Conservation (phyloP, 1,140 invertebrate species). For the Tetramorium parvispinum region DNA sequence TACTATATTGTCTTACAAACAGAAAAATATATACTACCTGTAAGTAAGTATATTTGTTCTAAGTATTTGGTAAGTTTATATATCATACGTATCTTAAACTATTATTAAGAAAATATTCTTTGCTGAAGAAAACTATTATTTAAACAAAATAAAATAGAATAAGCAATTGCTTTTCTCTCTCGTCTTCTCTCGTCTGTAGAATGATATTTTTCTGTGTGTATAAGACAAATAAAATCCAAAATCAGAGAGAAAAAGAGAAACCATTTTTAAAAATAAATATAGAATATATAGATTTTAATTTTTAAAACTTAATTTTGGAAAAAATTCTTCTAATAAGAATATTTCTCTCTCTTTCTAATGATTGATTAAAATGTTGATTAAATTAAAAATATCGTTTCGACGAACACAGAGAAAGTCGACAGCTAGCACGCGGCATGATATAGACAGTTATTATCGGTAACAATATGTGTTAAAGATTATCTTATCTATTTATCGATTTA, state of each 20-base stretch:
- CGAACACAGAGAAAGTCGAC: slow-evolving; percentile 17
- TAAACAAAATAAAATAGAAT: no score
- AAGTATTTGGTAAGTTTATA: no score
- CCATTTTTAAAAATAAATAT: neutral
- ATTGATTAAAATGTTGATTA: neutral
- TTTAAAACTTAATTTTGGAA: neutral
- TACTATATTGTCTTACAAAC: no score
- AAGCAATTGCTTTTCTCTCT: no score
- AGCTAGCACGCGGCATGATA: slow-evolving; percentile 27
- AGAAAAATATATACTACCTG: no score
- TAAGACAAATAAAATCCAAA: neutral
- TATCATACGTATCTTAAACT: no score
- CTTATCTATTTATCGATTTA: slow-evolving; percentile 77
- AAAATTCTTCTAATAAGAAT: neutral
- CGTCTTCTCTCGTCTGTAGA: no score
- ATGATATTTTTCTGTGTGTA: neutral
- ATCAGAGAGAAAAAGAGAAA: neutral
- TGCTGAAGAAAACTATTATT: no score
- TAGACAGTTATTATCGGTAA: slow-evolving; percentile 66
- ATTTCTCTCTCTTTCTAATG: neutral
- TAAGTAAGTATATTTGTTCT: no score
- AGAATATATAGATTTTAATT: neutral
- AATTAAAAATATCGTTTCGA: slow-evolving; percentile 4
- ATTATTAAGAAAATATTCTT: no score
- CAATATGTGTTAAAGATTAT: slow-evolving; percentile 63